Conservation (phyloP, 2,113 vertebrate species). For the Alexandromys fortis region DNA sequence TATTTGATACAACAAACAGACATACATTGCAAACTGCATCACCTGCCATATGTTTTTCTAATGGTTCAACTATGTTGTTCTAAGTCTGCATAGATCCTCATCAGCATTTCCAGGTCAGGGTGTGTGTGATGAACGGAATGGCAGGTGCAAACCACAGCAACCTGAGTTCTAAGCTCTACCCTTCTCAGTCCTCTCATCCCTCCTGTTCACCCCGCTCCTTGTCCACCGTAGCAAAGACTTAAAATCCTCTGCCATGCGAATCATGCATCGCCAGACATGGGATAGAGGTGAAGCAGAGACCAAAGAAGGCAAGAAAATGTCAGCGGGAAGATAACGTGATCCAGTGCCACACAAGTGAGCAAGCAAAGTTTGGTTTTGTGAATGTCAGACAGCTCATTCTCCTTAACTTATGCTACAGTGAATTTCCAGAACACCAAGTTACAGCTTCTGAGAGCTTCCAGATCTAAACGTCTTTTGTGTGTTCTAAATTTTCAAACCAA, state of each 20-base stretch:
- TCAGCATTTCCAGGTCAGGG: background rate
- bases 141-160: background rate
- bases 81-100: background rate
- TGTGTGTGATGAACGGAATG: background rate
- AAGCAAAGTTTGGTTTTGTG: background rate
- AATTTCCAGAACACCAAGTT: background rate
- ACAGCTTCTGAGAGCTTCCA: background rate
- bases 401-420: background rate
- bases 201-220: accelerated
- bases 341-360: background rate
- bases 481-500: background rate
- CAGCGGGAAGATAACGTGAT: background rate
- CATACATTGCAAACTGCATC: background rate
- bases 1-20: background rate
- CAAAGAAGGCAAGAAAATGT: no score
- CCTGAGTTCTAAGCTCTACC: background rate
- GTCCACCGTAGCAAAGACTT: background rate
- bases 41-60: background rate
- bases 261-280: background rate
- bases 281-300: background rate
- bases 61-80: background rate
- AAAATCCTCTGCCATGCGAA: background rate
- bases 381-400: background rate
- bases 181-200: background rate
- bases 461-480: background rate